Conservation (phyloP, 2,888 invertebrate genomes). For the Athalia cordata region DNA sequence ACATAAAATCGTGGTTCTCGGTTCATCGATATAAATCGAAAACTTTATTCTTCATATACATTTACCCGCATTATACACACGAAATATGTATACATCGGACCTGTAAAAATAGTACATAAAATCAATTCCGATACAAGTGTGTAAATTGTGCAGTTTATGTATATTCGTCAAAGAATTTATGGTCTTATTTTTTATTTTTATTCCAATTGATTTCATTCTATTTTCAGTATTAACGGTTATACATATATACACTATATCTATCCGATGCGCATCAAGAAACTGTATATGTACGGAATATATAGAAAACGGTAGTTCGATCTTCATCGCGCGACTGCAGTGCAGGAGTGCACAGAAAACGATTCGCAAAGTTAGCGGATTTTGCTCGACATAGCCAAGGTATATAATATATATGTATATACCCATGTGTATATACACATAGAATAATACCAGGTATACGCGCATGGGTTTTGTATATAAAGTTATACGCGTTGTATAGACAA, state of each 20-base stretch:
- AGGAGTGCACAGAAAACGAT: not conserved
- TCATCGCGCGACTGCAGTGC: not conserved
- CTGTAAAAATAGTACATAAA: too few relatives aligned
- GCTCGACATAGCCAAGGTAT: not conserved
- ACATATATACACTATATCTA: not conserved
- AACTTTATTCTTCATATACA: not conserved
- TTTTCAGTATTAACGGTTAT: slow-evolving; percentile 6
- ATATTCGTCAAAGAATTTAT: not conserved
- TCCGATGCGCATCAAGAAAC: not conserved
- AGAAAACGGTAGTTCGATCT: slow-evolving; percentile 25
- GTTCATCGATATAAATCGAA: not conserved
- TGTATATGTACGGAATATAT: not conserved
- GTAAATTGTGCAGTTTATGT: too few relatives aligned
- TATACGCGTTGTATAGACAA: too few relatives aligned
- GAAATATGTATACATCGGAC: too few relatives aligned
- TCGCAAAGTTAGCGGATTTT: slow-evolving; percentile 35
- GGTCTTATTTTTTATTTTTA: not conserved
- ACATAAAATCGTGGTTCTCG: not conserved
- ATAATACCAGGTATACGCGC: not conserved
- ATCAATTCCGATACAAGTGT: too few relatives aligned
- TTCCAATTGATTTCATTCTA: slow-evolving; percentile 18
- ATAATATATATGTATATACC: not conserved
- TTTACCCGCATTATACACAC: not conserved
- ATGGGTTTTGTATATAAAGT: too few relatives aligned
- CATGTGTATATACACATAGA: not conserved